phyloP scores from a whole-genome alignment of 2,888 invertebrate genomes.

The Drosophila nigricruria region DNA sequence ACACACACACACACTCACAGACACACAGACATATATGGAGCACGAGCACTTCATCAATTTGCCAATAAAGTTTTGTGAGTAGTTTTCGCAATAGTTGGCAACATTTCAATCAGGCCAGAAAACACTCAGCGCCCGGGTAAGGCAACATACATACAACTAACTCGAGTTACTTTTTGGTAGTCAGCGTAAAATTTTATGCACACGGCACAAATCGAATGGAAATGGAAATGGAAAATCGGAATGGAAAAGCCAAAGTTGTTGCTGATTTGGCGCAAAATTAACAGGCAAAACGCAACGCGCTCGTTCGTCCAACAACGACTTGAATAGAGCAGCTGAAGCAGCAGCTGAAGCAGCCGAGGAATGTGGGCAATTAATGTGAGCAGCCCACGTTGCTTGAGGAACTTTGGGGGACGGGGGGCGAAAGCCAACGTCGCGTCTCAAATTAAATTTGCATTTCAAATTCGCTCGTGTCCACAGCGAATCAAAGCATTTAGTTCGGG shows the following conservation, averaged over 20 bases:
- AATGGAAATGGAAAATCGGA: slow-evolving; percentile 55
- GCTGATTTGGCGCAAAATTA: slow-evolving; percentile 81
- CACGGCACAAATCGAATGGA: slow-evolving; percentile 72
- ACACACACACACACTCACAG: slow-evolving; percentile 29
- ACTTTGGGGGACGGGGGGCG: background rate
- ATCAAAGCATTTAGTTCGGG: slow-evolving; percentile 77
- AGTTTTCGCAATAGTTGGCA: slow-evolving; percentile 79
- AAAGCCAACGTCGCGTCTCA: slow-evolving; percentile 68
- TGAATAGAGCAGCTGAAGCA: slow-evolving; percentile 18
- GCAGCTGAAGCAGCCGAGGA: background rate
- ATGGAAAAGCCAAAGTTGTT: slow-evolving; percentile 73
- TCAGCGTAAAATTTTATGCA: slow-evolving; percentile 77
- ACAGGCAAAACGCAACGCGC: slow-evolving; percentile 69
- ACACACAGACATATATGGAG: slow-evolving; percentile 26
- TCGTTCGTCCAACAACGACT: slow-evolving; percentile 15
- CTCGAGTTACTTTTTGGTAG: slow-evolving; percentile 54
- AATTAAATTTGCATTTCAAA: slow-evolving; percentile 83
- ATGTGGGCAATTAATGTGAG: slow-evolving; percentile 73
- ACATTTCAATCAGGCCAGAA: slow-evolving; percentile 80
- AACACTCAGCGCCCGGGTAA: slow-evolving; percentile 46
- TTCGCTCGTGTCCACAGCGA: slow-evolving; percentile 60
- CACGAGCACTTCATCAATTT: slow-evolving; percentile 75
- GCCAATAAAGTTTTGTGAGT: slow-evolving; percentile 80
- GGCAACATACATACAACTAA: no score
- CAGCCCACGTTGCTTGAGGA: slow-evolving; percentile 17